phyloP scores from a whole-genome alignment of 2,888 invertebrate genomes.

The Halictus quadricinctus region DNA sequence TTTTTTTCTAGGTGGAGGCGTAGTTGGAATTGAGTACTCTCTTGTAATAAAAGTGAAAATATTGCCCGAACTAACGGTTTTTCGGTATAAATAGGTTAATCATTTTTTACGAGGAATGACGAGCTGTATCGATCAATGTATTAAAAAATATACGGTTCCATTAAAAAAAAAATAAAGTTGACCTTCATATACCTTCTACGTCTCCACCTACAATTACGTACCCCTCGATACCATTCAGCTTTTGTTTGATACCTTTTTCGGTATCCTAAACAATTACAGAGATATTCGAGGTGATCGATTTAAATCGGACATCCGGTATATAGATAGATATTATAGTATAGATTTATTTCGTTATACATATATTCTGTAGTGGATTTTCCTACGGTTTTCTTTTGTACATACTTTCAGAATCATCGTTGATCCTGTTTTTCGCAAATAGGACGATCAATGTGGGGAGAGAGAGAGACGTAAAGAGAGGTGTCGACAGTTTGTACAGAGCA shows the following conservation, averaged over 20 bases:
- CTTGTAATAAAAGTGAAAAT: too few species aligned
- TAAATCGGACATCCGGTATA: not conserved
- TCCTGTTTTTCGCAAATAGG: constrained; percentile 28
- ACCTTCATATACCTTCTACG: not conserved
- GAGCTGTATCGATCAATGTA: too few species aligned
- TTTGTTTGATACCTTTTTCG: not conserved
- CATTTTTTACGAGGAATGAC: too few species aligned
- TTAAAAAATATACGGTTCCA: not conserved
- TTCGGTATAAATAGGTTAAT: too few species aligned
- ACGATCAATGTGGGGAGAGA: constrained; percentile 6
- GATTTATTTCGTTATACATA: not conserved
- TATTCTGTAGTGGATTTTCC: not conserved
- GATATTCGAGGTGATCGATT: not conserved
- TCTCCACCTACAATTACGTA: too few species aligned
- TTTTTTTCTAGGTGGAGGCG: too few species aligned
- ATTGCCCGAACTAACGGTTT: too few species aligned
- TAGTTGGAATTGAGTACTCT: too few species aligned
- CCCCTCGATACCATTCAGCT: too few species aligned
- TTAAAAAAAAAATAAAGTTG: not conserved
- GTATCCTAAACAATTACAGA: not conserved
- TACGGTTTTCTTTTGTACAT: constrained; percentile 34
- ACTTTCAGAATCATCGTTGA: constrained; percentile 43
- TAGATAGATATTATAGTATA: not conserved
- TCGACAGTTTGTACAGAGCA: constrained; percentile 14
- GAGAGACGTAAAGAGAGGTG: not conserved